These are phyloP conservation scores for Apeira syringaria DNA, from an alignment of 2,888 invertebrate species.

Conservation along the genomic window DNA sequence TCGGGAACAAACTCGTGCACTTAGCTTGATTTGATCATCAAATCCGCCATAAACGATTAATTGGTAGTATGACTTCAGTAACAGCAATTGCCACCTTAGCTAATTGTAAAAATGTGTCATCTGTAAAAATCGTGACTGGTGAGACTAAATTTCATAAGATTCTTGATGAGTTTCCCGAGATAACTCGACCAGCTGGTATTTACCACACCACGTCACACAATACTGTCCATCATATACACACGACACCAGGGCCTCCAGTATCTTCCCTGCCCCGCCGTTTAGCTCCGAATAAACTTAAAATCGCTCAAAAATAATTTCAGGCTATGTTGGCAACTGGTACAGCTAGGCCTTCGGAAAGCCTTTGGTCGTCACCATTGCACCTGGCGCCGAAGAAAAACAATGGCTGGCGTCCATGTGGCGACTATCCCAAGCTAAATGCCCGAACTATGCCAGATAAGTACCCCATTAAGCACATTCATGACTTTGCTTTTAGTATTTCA, in stretches of 20 bases:
- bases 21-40: no score
- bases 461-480: slow-evolving; percentile 33
- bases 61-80: slow-evolving; percentile 17
- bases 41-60: slow-evolving; percentile 11
- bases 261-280: slow-evolving; percentile 37
- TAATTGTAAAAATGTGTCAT: slow-evolving; percentile 8
- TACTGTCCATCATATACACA: slow-evolving; percentile 30
- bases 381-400: slow-evolving; percentile 43
- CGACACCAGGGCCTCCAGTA: slow-evolving; percentile 37
- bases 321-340: slow-evolving; percentile 34
- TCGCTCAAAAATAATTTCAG: slow-evolving; percentile 41
- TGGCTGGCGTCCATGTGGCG: slow-evolving; percentile 49
- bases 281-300: slow-evolving; percentile 37
- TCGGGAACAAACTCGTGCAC: no score
- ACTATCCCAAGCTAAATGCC: slow-evolving; percentile 46
- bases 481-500: slow-evolving; percentile 13
- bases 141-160: slow-evolving; percentile 11
- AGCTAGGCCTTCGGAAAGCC: slow-evolving; percentile 22
- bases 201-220: slow-evolving; percentile 12
- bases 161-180: slow-evolving; percentile 17
- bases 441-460: slow-evolving; percentile 43
- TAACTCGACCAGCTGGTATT: slow-evolving; percentile 26
- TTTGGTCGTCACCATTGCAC: slow-evolving; percentile 47
- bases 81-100: slow-evolving; percentile 3
- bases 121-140: slow-evolving; percentile 21